These are phyloP conservation scores for Glyptemys insculpta DNA, from an alignment of 2,797 vertebrate genomes.

Conservation along the genomic window DNA sequence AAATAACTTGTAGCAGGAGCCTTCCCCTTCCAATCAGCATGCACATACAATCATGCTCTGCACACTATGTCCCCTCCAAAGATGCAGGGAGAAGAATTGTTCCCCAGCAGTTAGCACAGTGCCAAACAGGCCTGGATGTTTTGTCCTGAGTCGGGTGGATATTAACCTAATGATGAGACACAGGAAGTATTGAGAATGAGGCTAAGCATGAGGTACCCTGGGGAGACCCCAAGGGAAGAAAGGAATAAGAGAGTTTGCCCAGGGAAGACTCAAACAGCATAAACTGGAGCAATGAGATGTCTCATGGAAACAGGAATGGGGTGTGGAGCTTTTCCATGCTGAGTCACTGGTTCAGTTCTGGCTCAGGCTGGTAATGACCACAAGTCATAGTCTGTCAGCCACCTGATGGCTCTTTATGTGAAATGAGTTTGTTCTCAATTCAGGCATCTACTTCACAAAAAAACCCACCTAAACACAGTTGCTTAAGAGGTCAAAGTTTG, in stretches of 20 bases:
- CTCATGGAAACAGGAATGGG: neutral
- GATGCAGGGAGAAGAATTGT: neutral
- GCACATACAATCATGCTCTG: fast-evolving
- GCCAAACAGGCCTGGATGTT: neutral
- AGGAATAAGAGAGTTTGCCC: neutral
- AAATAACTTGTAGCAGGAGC: neutral
- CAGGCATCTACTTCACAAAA: neutral
- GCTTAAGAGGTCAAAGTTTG: neutral
- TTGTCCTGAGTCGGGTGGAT: neutral
- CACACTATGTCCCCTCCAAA: neutral
- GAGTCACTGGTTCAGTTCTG: neutral
- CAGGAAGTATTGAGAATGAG: neutral
- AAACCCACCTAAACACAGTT: neutral
- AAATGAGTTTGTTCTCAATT: neutral
- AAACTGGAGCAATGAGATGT: neutral
- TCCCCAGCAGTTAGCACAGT: neutral
- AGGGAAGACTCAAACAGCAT: neutral
- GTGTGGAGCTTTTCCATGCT: neutral
- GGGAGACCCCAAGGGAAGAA: neutral
- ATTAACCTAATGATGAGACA: neutral
- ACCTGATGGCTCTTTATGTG: neutral
- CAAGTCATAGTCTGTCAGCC: neutral
- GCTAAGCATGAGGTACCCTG: neutral
- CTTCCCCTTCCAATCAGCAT: fast-evolving
- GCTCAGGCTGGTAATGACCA: neutral